Evolutionary conservation across 2,888 invertebrate species (phyloP).

Genomic region (Neoitamus cyanurus): DNA sequence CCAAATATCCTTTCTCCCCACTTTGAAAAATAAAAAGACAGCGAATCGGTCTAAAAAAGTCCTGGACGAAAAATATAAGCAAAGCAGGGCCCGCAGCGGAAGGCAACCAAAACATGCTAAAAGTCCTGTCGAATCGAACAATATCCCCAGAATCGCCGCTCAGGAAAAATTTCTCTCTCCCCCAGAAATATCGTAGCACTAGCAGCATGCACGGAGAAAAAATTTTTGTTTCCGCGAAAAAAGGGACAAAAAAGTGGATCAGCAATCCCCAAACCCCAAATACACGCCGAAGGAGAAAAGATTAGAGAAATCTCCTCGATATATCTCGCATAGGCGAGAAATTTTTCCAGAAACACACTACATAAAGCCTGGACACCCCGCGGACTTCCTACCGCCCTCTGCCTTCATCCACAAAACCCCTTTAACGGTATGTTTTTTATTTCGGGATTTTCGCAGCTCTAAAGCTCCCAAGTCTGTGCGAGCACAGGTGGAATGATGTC

Average conservation of each 20-base stretch:
- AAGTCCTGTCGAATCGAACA: constrained; percentile 1
- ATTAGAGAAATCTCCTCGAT: constrained; percentile 38
- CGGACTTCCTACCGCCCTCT: background rate
- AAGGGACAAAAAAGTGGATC: background rate
- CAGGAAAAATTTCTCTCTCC: background rate
- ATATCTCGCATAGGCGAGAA: constrained; percentile 30
- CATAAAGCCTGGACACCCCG: background rate
- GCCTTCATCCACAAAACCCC: background rate
- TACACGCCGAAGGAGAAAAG: constrained; percentile 22
- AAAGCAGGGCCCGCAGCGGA: background rate
- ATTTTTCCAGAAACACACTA: constrained; percentile 13
- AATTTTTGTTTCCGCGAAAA: background rate
- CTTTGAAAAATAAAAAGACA: constrained; percentile 31
- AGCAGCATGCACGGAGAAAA: background rate
- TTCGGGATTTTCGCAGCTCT: background rate
- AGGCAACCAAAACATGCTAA: constrained; percentile 23
- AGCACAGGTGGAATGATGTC: background rate
- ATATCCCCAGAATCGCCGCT: background rate
- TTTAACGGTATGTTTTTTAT: background rate
- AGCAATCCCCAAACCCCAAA: background rate
- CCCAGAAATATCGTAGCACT: background rate
- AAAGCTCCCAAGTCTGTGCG: background rate
- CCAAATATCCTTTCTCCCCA: constrained; percentile 34
- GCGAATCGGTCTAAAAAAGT: constrained; percentile 8
- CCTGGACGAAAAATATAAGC: background rate